phyloP scores from a whole-genome alignment of 2,888 invertebrate genomes.

The Plagiodera versicolora region DNA sequence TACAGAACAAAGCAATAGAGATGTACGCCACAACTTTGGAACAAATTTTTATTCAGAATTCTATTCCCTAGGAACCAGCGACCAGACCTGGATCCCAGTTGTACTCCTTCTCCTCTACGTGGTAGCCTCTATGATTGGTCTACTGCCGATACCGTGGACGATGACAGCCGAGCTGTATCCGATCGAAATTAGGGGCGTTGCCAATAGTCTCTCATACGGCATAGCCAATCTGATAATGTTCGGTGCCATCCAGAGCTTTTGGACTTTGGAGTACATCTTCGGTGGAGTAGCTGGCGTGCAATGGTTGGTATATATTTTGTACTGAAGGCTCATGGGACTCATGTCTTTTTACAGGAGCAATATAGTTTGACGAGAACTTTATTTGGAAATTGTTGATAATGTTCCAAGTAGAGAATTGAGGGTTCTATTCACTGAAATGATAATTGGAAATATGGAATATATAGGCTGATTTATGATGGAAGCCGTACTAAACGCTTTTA shows the following conservation, averaged over 20 bases:
- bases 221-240: conserved; percentile 63
- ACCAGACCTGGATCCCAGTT: conserved; percentile 56
- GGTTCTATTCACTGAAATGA: too few relatives aligned
- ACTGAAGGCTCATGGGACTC: too few relatives aligned
- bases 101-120: conserved; percentile 60
- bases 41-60: too few relatives aligned
- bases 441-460: too few relatives aligned
- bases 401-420: too few relatives aligned
- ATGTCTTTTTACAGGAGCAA: too few relatives aligned
- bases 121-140: conserved; percentile 62
- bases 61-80: conserved; percentile 41
- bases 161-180: conserved; percentile 67
- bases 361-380: too few relatives aligned
- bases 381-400: too few relatives aligned
- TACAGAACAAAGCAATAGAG: too few relatives aligned
- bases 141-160: conserved; percentile 66
- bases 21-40: too few relatives aligned
- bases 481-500: too few relatives aligned
- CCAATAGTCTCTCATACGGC: conserved; percentile 61
- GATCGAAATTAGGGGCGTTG: conserved; percentile 62
- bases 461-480: too few relatives aligned
- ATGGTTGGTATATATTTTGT: conserved; percentile 43
- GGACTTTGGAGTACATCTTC: conserved; percentile 43
- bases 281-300: conserved; percentile 58
- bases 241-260: conserved; percentile 59